These are phyloP conservation scores for Amblyteles armatorius DNA, from an alignment of 2,888 invertebrate genomes.

Conservation along the genomic window DNA sequence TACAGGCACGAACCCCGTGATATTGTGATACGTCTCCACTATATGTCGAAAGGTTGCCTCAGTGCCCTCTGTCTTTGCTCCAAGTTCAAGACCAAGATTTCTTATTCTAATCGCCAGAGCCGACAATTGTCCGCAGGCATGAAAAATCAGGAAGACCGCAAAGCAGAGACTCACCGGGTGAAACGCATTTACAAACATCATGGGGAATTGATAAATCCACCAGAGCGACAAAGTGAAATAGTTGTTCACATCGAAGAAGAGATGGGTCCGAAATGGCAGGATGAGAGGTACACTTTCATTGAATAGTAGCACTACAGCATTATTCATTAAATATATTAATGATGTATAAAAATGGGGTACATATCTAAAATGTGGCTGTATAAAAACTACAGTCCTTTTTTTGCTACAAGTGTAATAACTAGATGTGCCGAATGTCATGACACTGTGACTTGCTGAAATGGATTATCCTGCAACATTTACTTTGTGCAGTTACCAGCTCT, in stretches of 20 bases:
- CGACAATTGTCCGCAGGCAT: neutral
- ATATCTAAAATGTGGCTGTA: neutral
- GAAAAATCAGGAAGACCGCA: neutral
- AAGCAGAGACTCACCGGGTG: neutral
- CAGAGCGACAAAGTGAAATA: neutral
- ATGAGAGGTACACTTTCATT: neutral
- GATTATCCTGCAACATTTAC: neutral
- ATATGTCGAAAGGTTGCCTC: neutral
- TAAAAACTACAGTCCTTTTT: neutral
- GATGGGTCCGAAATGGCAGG: neutral
- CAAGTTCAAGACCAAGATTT: neutral
- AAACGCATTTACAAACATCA: neutral
- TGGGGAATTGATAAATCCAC: slow-evolving; percentile 4
- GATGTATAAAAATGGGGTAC: neutral
- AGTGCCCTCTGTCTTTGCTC: neutral
- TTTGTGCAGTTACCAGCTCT: slow-evolving; percentile 52
- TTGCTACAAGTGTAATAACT: neutral
- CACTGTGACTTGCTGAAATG: neutral
- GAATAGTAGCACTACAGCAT: slow-evolving; percentile 4
- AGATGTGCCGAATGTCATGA: neutral
- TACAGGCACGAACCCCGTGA: neutral
- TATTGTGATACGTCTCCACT: neutral
- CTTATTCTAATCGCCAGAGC: neutral
- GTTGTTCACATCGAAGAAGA: neutral
- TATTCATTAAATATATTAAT: neutral